These are phyloP conservation scores for Heliconius hortense DNA, from an alignment of 2,888 invertebrate species.

Conservation along the genomic window DNA sequence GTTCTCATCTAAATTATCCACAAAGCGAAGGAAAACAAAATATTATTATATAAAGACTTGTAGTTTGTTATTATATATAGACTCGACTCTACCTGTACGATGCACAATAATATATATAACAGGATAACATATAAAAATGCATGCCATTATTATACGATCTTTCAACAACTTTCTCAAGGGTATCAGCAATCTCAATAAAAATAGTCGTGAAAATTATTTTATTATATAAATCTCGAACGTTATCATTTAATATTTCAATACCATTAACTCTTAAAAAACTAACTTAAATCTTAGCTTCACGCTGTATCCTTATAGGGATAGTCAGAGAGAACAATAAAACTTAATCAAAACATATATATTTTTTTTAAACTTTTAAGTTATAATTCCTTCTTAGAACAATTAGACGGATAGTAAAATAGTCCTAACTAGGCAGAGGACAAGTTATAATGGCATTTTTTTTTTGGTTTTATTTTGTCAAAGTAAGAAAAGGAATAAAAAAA, in stretches of 20 bases:
- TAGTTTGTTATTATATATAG: too few species aligned
- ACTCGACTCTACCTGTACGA: background rate
- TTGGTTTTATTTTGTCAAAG: background rate
- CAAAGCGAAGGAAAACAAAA: too few species aligned
- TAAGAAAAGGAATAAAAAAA: background rate
- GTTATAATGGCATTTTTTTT: background rate
- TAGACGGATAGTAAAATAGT: background rate
- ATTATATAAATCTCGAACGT: background rate
- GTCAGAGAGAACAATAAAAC: too few species aligned
- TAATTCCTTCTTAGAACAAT: background rate
- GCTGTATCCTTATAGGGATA: too few species aligned
- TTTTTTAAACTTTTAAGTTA: too few species aligned
- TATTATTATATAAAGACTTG: too few species aligned
- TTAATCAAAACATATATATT: too few species aligned
- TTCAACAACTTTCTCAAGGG: constrained; percentile 14
- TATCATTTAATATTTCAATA: background rate
- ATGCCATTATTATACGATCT: constrained; percentile 13
- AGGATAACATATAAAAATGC: constrained; percentile 3
- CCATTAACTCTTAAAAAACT: background rate
- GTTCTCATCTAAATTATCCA: too few species aligned
- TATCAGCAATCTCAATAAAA: background rate
- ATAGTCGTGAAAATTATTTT: background rate
- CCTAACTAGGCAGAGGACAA: background rate
- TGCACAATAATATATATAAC: background rate
- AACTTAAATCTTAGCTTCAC: too few species aligned